Base-by-base conservation (phyloP, 2,888 invertebrate genomes). In the Automeris io region DNA sequence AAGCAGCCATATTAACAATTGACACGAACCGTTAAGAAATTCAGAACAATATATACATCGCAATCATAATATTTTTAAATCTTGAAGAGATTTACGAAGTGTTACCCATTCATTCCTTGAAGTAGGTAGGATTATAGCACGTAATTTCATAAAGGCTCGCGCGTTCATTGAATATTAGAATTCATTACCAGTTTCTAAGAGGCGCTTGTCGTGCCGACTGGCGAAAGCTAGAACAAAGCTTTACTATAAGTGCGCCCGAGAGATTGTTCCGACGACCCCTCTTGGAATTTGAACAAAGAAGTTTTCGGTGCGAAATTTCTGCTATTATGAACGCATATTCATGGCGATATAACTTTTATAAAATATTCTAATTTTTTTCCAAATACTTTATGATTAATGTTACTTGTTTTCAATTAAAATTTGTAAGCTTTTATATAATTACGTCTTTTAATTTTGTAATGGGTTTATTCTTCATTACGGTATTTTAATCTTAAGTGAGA, bases 191-290 rank as follows among this genome's bases (percentile, higher is more conserved):
- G 23, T 16, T 13, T 45, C 45, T 47, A 53, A 50, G 50, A 49
- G 48, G 49, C 49, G 53, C 47, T 38, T 41, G 33, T 34, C 37
- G 35, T 41, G 39, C 46, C 41, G 50, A 55, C 45, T 40, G 37
- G 49, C 33, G 46, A 58, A 54, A 56, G 39, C 38, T 53, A 52
- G 51, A 59, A 64, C 65, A 70, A 68, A 61, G 64, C 48, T 25
- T 25, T 35, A 43, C 47, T 41, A 6, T 11, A 37, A 23, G 13
- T 25, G 22, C 33, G 42, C 49, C 47, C 44, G 29, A 44, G 45
- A 43, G 41, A 58, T 61, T 61, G 55, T 58, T 55, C 54, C 26
- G 16, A 38, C 47, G 29, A 44, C 35, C 48, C 36, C 43, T 29
- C 46, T 45, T 33, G 41, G 43, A 39, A 47, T 44, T 51, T 49